A percentile compares a stretch with the other conserved stretches of the same genome.
These are phyloP conservation scores for Megalops cyprinoides DNA, from an alignment of 2,797 vertebrate genomes.

Conservation along the genomic window DNA sequence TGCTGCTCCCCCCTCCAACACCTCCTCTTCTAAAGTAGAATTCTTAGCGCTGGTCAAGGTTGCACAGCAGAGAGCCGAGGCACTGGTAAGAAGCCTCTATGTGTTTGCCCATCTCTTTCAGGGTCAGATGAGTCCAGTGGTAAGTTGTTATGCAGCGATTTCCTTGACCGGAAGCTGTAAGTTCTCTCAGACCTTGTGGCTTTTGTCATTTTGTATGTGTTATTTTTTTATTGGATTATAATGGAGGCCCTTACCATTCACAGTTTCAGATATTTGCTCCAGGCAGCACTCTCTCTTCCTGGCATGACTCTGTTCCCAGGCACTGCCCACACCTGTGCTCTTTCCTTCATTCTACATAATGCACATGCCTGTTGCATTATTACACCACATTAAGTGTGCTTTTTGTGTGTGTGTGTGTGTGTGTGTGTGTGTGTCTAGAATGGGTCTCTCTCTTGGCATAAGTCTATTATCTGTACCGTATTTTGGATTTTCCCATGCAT, in stretches of 20 bases:
- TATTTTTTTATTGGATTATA: neutral
- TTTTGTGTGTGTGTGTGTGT: neutral
- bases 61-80: slow-evolving; percentile 21
- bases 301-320: neutral
- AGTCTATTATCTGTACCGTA: too few species aligned
- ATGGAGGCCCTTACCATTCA: too few species aligned
- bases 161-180: neutral
- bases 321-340: neutral
- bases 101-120: neutral
- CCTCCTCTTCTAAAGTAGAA: slow-evolving; percentile 65
- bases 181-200: neutral
- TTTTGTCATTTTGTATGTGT: neutral
- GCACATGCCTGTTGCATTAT: too few species aligned
- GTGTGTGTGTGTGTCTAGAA: neutral
- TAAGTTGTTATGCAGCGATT: neutral
- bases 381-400: too few species aligned
- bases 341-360: neutral
- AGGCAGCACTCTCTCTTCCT: neutral
- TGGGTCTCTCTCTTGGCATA: too few species aligned
- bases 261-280: too few species aligned
- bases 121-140: neutral
- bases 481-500: too few species aligned
- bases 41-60: slow-evolving; percentile 36
- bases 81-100: slow-evolving; percentile 1
- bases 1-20: slow-evolving; percentile 35